Percentiles rank a stretch among this genome's conserved stretches.
Evolutionary conservation across 2,888 invertebrate species (phyloP).

Genomic region (Nemoura dubitans): DNA sequence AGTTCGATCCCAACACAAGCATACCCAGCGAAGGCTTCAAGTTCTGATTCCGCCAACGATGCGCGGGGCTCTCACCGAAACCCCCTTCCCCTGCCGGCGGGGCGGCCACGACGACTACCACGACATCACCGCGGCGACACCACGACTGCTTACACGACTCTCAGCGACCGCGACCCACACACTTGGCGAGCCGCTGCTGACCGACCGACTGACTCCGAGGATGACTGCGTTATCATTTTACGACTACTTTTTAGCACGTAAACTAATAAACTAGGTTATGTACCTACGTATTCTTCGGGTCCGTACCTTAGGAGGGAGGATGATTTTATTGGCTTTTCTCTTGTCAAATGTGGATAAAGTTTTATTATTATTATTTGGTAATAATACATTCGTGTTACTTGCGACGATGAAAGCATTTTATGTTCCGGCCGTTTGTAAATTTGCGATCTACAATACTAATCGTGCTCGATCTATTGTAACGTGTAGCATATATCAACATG

Average conservation of each 20-base stretch:
- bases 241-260: conserved; percentile 3
- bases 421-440: background rate
- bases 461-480: background rate
- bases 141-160: background rate
- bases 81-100: background rate
- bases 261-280: background rate
- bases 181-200: background rate
- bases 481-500: conserved; percentile 28
- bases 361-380: conserved; percentile 29
- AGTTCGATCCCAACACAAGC: conserved; percentile 84
- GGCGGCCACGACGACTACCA: background rate
- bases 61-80: background rate
- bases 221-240: background rate
- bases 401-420: background rate
- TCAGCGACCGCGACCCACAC: background rate
- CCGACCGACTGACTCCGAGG: background rate
- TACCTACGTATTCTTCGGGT: background rate
- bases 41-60: conserved; percentile 66
- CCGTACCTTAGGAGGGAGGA: background rate
- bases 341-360: conserved; percentile 9
- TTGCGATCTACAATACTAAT: background rate
- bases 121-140: background rate
- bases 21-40: conserved; percentile 83
- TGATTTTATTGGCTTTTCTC: background rate
- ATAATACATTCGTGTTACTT: conserved; percentile 17